Percentiles rank a stretch among this genome's conserved stretches.
phyloP scores from a whole-genome alignment of 2,797 vertebrate species.

The Adrianichthys oophorus region DNA sequence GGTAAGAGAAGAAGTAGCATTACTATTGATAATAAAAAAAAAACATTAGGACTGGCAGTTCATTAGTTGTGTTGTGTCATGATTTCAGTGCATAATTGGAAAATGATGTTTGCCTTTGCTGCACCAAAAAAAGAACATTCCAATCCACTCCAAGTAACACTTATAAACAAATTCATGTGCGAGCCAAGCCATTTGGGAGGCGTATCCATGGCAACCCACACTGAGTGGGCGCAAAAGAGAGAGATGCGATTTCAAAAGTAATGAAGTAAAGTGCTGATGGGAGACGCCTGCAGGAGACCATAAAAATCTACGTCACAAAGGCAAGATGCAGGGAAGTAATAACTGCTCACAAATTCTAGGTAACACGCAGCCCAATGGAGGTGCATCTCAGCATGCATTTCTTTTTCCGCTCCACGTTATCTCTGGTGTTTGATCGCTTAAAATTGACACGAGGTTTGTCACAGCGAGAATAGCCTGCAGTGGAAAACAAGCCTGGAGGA shows the following conservation, averaged over 20 bases:
- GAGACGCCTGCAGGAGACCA: slow-evolving; percentile 53
- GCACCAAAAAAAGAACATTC: slow-evolving; percentile 59
- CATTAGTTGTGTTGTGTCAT: slow-evolving; percentile 6
- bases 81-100: slow-evolving; percentile 14
- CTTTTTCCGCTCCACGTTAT: slow-evolving; percentile 30
- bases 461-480: slow-evolving; percentile 44
- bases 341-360: slow-evolving; percentile 33
- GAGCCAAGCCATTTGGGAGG: slow-evolving; percentile 68
- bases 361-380: slow-evolving; percentile 12
- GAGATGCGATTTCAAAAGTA: slow-evolving; percentile 69
- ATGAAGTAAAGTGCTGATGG: slow-evolving; percentile 60
- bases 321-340: slow-evolving; percentile 29
- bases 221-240: slow-evolving; percentile 71
- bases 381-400: slow-evolving; percentile 9
- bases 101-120: slow-evolving; percentile 44
- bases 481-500: slow-evolving; percentile 25
- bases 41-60: not conserved
- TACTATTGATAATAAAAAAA: not conserved
- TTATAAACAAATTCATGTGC: slow-evolving; percentile 68
- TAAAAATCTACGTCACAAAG: slow-evolving; percentile 54
- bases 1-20: not conserved
- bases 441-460: slow-evolving; percentile 45
- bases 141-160: slow-evolving; percentile 52
- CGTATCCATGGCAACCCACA: slow-evolving; percentile 72
- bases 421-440: slow-evolving; percentile 38